Evolutionary conservation across 2,113 vertebrate genomes (phyloP).

Genomic region (Mystacornis crossleyi): DNA sequence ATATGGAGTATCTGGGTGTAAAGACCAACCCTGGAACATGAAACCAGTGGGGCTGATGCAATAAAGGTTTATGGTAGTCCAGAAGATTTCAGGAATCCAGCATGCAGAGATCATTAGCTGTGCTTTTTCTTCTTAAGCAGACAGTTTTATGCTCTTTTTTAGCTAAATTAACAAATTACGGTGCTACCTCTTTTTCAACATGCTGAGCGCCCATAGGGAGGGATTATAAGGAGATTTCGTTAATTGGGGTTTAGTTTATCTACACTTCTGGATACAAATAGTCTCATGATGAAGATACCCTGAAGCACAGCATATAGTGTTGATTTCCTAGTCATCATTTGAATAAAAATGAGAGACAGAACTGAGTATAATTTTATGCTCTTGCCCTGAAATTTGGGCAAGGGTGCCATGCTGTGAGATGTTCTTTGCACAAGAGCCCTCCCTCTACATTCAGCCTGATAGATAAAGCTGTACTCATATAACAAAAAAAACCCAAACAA

Average conservation of each 20-base stretch:
- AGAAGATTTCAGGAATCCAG: background rate
- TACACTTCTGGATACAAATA: background rate
- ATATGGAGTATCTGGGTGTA: background rate
- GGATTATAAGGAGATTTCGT: constrained; percentile 5
- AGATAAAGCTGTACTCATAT: background rate
- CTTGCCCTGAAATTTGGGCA: background rate
- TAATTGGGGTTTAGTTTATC: constrained; percentile 33
- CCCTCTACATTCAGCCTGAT: background rate
- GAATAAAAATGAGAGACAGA: constrained; percentile 4
- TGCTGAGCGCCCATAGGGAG: background rate
- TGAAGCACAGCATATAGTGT: background rate
- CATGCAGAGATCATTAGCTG: background rate
- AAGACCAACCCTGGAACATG: background rate
- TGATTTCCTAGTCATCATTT: background rate
- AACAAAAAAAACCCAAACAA: too few species aligned
- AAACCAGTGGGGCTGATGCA: background rate
- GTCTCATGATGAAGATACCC: background rate
- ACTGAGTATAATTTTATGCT: background rate
- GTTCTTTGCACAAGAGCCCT: background rate
- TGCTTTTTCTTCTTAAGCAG: background rate
- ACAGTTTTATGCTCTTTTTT: background rate
- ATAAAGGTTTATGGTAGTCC: background rate
- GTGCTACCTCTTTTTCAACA: background rate
- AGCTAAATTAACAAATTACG: background rate
- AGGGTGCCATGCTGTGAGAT: background rate